phyloP scores from a whole-genome alignment of 2,797 vertebrate species.

The Aphelocoma californica region DNA sequence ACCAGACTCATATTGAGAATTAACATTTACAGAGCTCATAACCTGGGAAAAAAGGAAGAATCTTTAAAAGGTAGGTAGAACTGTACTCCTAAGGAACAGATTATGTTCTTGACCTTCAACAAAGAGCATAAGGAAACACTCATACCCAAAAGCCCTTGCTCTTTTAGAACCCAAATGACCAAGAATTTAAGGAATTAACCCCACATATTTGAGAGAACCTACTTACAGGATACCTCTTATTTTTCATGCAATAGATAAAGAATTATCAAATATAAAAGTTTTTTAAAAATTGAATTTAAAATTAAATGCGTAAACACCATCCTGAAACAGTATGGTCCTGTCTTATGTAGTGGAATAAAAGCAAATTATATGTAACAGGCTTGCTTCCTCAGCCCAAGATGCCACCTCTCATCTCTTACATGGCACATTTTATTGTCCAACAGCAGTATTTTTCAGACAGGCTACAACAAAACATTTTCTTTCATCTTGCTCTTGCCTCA shows the following conservation, averaged over 20 bases:
- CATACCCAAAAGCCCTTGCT: neutral
- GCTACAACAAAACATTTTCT: neutral
- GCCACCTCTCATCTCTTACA: neutral
- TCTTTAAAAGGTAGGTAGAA: constrained; percentile 38
- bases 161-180: neutral
- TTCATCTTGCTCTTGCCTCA: neutral
- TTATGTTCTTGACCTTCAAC: constrained; percentile 59
- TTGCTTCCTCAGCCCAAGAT: neutral
- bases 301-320: neutral
- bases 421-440: neutral
- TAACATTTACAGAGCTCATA: constrained; percentile 65
- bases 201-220: neutral
- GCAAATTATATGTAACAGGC: neutral
- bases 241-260: neutral
- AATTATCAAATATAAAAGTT: neutral
- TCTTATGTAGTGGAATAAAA: neutral
- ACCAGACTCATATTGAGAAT: constrained; percentile 30
- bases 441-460: neutral
- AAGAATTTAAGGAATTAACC: neutral
- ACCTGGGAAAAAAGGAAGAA: neutral
- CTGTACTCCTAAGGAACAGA: constrained; percentile 5
- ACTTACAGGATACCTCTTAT: neutral
- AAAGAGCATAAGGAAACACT: neutral
- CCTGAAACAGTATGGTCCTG: neutral
- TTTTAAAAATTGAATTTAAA: neutral